A percentile compares a stretch with the other conserved stretches of the same genome.
phyloP scores from a whole-genome alignment of 2,797 vertebrate genomes.

The Pogonophryne albipinna region DNA sequence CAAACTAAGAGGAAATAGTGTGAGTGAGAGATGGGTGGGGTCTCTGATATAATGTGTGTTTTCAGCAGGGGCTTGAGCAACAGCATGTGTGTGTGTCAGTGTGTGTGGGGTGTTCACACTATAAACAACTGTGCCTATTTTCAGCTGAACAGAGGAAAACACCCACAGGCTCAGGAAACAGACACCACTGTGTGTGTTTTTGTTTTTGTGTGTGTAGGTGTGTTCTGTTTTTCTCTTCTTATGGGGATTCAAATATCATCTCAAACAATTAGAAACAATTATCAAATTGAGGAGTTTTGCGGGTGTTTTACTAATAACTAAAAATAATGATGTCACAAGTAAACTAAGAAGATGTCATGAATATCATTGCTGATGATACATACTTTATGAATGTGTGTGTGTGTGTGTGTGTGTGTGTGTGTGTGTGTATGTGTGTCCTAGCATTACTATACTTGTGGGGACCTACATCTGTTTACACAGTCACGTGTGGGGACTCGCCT shows the following conservation, averaged over 20 bases:
- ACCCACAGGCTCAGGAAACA: slow-evolving; percentile 56
- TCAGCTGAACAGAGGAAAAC: slow-evolving; percentile 47
- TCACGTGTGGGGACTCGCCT: no score
- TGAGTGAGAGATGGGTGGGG: background rate
- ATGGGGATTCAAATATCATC: background rate
- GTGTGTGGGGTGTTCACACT: background rate
- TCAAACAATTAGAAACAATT: background rate
- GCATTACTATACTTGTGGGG: no score
- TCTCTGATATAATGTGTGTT: slow-evolving; percentile 24
- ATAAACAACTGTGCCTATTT: slow-evolving; percentile 59
- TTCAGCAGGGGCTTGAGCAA: slow-evolving; percentile 8
- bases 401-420: no score
- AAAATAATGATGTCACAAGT: background rate
- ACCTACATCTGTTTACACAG: no score
- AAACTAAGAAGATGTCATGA: no score
- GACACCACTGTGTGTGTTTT: slow-evolving; percentile 21
- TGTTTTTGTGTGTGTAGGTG: background rate
- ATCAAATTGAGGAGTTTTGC: background rate
- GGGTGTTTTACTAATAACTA: background rate
- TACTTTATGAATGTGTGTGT: no score
- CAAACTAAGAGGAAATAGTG: background rate
- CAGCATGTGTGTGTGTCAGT: background rate
- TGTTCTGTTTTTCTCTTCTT: slow-evolving; percentile 4
- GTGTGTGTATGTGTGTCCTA: no score
- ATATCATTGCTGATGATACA: no score